These are phyloP conservation scores for Hecatera dysodea DNA, from an alignment of 2,888 invertebrate genomes.

Conservation along the genomic window DNA sequence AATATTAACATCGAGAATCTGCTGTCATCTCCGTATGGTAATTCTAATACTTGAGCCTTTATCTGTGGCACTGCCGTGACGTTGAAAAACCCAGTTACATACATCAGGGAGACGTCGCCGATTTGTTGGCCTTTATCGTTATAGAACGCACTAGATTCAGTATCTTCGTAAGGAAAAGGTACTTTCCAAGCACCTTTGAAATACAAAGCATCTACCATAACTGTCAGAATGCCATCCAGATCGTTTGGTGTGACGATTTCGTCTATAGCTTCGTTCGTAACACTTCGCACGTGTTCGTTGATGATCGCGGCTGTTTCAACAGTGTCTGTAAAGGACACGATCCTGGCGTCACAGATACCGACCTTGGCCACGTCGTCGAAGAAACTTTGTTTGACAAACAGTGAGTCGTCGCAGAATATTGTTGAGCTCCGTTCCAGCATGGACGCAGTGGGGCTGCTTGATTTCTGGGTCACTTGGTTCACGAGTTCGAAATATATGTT, in stretches of 20 bases:
- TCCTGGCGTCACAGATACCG: constrained; percentile 72
- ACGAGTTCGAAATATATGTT: constrained; percentile 76
- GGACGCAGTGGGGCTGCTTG: constrained; percentile 59
- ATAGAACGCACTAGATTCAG: constrained; percentile 77
- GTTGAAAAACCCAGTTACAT: constrained; percentile 69
- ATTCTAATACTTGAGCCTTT: constrained; percentile 77
- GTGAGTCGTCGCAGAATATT: constrained; percentile 74
- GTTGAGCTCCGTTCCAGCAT: constrained; percentile 77
- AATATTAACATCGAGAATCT: constrained; percentile 92
- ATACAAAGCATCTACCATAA: constrained; percentile 81
- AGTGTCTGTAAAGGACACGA: constrained; percentile 72
- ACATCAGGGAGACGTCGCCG: constrained; percentile 83
- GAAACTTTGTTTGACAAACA: constrained; percentile 72
- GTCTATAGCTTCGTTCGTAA: constrained; percentile 78
- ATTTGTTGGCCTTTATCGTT: constrained; percentile 71
- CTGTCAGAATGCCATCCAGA: constrained; percentile 70
- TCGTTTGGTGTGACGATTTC: constrained; percentile 78
- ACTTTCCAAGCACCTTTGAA: constrained; percentile 82
- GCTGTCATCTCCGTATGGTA: constrained; percentile 78
- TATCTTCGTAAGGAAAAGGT: constrained; percentile 75
- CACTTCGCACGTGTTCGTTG: constrained; percentile 76
- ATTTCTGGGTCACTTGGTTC: constrained; percentile 63
- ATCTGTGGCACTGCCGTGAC: constrained; percentile 67
- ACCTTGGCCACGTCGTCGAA: constrained; percentile 61
- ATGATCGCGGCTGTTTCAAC: constrained; percentile 71